phyloP scores from a whole-genome alignment of 1,140 invertebrate species.

The Lethrus apterus region DNA sequence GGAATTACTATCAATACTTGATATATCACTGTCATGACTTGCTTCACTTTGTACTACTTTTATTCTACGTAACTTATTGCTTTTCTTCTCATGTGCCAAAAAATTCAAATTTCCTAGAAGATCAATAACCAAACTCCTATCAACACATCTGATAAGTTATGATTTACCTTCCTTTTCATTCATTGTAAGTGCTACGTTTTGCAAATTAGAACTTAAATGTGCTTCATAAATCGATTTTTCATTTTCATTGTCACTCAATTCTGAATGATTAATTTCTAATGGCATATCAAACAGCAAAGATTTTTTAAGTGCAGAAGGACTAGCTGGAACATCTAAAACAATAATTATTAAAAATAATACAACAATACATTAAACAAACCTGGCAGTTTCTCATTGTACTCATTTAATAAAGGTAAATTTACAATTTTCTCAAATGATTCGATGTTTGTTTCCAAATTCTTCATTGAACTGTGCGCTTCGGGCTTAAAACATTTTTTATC shows the following conservation, averaged over 20 bases:
- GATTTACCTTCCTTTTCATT: slow-evolving; percentile 38
- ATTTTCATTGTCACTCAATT: slow-evolving; percentile 38
- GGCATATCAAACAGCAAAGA: slow-evolving; percentile 34
- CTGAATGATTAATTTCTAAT: slow-evolving; percentile 26
- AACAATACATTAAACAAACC: slow-evolving; percentile 18
- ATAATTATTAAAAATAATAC: slow-evolving; percentile 2
- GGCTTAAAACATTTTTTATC: slow-evolving; percentile 29
- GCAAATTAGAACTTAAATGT: slow-evolving; percentile 39
- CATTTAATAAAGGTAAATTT: slow-evolving; percentile 23
- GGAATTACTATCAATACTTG: slow-evolving; percentile 35
- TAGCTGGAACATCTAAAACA: slow-evolving; percentile 33
- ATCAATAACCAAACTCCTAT: not conserved
- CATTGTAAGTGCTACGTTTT: slow-evolving; percentile 39
- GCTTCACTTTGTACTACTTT: slow-evolving; percentile 30
- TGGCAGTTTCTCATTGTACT: slow-evolving; percentile 31
- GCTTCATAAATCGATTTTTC: slow-evolving; percentile 40
- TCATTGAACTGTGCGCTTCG: slow-evolving; percentile 27
- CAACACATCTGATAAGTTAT: not conserved
- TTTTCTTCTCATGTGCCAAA: slow-evolving; percentile 34
- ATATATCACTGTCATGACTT: slow-evolving; percentile 33
- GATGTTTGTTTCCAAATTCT: slow-evolving; percentile 1
- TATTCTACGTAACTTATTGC: slow-evolving; percentile 38
- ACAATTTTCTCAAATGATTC: slow-evolving; percentile 24
- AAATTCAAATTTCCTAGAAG: slow-evolving; percentile 39
- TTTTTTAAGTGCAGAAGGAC: slow-evolving; percentile 35